Evolutionary conservation across 2,888 invertebrate species (phyloP).

Genomic region (Hydrotaea diabolus): DNA sequence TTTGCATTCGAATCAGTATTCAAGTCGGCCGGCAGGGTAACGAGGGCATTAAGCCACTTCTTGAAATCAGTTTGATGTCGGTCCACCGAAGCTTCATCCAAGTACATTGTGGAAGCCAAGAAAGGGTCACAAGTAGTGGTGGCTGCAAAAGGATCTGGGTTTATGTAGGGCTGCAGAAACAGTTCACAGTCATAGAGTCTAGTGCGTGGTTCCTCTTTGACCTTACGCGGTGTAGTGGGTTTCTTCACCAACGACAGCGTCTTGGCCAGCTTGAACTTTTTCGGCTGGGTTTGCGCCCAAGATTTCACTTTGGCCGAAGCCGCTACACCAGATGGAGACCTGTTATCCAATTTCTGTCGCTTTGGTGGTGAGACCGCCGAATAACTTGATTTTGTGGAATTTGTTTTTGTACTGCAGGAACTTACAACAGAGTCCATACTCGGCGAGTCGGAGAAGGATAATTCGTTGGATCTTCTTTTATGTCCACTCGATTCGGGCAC

Average conservation of each 20-base stretch:
- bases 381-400: slow-evolving; percentile 49
- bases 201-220: slow-evolving; percentile 70
- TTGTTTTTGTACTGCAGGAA: slow-evolving; percentile 44
- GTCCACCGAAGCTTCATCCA: slow-evolving; percentile 86
- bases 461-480: slow-evolving; percentile 49
- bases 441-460: slow-evolving; percentile 63
- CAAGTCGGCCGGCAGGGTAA: slow-evolving; percentile 88
- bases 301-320: slow-evolving; percentile 63
- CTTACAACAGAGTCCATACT: slow-evolving; percentile 61
- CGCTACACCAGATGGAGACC: slow-evolving; percentile 62
- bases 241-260: slow-evolving; percentile 74
- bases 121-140: slow-evolving; percentile 86
- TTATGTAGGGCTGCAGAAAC: slow-evolving; percentile 79
- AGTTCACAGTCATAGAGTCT: slow-evolving; percentile 79
- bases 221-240: slow-evolving; percentile 74
- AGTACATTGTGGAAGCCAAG: slow-evolving; percentile 84
- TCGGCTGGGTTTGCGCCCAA: slow-evolving; percentile 75
- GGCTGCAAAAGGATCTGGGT: slow-evolving; percentile 82
- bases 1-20: slow-evolving; percentile 84
- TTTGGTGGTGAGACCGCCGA: slow-evolving; percentile 78
- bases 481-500: slow-evolving; percentile 46
- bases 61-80: slow-evolving; percentile 87
- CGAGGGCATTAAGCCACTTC: slow-evolving; percentile 89
- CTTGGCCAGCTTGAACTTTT: slow-evolving; percentile 73
- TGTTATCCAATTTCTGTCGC: slow-evolving; percentile 73